Evolutionary conservation across 23 tunicate species (phyloP).

Genomic region (Trididemnum clinides): DNA sequence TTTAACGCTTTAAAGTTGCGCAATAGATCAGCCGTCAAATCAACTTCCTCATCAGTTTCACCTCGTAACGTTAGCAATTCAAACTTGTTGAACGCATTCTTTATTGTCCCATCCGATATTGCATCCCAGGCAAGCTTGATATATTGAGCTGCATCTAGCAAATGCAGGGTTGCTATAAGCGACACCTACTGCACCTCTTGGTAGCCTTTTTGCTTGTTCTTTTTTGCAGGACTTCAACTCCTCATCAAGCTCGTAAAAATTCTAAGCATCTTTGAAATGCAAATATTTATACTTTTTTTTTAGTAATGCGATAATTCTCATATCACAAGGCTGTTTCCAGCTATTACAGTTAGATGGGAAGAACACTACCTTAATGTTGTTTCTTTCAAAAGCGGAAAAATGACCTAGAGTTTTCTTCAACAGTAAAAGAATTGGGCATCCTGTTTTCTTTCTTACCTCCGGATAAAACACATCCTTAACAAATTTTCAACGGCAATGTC

Average conservation of each 20-base stretch:
- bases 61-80: slow-evolving; percentile 23
- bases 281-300: slow-evolving; percentile 46
- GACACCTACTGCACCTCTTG: slow-evolving; percentile 52
- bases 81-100: slow-evolving; percentile 34
- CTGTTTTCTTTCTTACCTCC: slow-evolving; percentile 40
- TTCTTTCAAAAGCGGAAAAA: slow-evolving; percentile 39
- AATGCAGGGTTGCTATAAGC: slow-evolving; percentile 46
- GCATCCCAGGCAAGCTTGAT: slow-evolving; percentile 32
- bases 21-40: slow-evolving; percentile 31
- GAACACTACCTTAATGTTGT: slow-evolving; percentile 15
- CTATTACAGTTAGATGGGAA: slow-evolving; percentile 45
- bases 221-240: slow-evolving; percentile 35
- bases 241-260: slow-evolving; percentile 33
- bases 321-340: slow-evolving; percentile 51
- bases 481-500: slow-evolving; percentile 52
- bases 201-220: slow-evolving; percentile 45
- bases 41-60: slow-evolving; percentile 39
- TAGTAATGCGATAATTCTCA: slow-evolving; percentile 60
- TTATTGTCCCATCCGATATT: slow-evolving; percentile 25
- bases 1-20: slow-evolving; percentile 15
- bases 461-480: slow-evolving; percentile 43
- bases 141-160: slow-evolving; percentile 45
- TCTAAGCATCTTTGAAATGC: slow-evolving; percentile 11
- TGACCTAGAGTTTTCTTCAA: slow-evolving; percentile 44
- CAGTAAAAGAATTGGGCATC: slow-evolving; percentile 38